Evolutionary conservation across 1,140 invertebrate species (phyloP).

Genomic region (Homarus americanus): DNA sequence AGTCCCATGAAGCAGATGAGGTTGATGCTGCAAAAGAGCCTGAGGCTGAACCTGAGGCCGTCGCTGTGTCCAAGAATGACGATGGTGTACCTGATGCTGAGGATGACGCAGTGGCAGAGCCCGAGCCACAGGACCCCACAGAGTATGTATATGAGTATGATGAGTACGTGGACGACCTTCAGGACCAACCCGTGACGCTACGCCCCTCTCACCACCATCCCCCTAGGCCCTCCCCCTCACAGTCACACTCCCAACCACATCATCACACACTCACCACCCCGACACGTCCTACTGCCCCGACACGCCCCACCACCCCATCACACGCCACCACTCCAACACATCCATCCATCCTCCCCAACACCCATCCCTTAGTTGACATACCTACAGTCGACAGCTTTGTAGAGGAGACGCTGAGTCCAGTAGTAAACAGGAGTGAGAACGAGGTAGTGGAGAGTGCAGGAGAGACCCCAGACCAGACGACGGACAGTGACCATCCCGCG

Average conservation of each 20-base stretch:
- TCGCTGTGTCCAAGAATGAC: background rate
- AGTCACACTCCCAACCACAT: background rate
- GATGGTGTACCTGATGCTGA: no score
- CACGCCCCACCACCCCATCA: background rate
- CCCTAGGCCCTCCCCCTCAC: background rate
- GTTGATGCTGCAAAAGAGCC: conserved; percentile 25
- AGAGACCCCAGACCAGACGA: background rate
- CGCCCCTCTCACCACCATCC: background rate
- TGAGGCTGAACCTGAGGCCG: conserved; percentile 2
- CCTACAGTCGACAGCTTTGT: background rate
- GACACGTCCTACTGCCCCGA: background rate
- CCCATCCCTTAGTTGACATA: background rate
- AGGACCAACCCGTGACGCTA: conserved; percentile 4
- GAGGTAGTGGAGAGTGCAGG: background rate
- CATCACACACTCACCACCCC: background rate
- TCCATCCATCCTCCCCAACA: background rate
- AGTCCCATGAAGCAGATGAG: background rate
- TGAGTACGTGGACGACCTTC: background rate
- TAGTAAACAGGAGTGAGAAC: background rate
- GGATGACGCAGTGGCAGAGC: background rate
- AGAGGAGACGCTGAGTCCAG: background rate
- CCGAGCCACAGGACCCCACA: background rate
- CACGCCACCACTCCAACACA: background rate
- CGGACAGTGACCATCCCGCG: background rate
- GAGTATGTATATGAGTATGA: conserved; percentile 34